A percentile compares a stretch with the other conserved stretches of the same genome.
These are phyloP conservation scores for Drosophila monieri DNA, from an alignment of 2,888 invertebrate species.

Conservation along the genomic window DNA sequence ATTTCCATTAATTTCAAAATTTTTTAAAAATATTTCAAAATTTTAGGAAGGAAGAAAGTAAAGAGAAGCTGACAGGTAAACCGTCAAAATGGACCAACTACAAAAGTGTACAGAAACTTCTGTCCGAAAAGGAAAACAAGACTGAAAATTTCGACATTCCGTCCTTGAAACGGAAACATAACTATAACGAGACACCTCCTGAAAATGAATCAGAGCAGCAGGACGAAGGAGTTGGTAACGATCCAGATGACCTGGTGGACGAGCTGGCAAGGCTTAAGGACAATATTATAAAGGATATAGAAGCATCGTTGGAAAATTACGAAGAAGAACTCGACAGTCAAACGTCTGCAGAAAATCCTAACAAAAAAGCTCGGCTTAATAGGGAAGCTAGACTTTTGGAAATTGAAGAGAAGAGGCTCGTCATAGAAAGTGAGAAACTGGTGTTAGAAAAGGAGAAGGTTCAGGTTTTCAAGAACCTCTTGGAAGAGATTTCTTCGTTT, in stretches of 20 bases:
- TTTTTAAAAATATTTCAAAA: neutral
- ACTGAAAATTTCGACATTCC: neutral
- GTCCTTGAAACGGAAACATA: neutral
- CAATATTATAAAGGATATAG: constrained; percentile 12
- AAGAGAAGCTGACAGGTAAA: neutral
- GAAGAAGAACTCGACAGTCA: constrained; percentile 22
- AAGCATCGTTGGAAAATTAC: constrained; percentile 7
- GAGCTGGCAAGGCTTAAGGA: constrained; percentile 5
- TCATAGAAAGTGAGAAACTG: constrained; percentile 52
- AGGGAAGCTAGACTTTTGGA: constrained; percentile 31
- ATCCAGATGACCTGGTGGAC: constrained; percentile 4
- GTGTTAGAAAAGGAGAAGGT: neutral
- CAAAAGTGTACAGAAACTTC: neutral
- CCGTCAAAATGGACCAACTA: neutral
- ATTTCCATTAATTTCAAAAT: neutral
- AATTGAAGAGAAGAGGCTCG: constrained; percentile 59
- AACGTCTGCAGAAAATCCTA: neutral
- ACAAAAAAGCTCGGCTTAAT: neutral
- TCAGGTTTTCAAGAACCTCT: neutral
- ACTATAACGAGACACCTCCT: neutral
- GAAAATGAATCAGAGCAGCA: neutral
- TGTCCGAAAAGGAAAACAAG: neutral
- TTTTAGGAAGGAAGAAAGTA: neutral
- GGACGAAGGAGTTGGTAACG: neutral
- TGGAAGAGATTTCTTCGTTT: constrained; percentile 9